Evolutionary conservation across 1,140 invertebrate genomes (phyloP), one percentile per base, ranked within the genome.

Genomic region (Cydia splendana): DNA sequence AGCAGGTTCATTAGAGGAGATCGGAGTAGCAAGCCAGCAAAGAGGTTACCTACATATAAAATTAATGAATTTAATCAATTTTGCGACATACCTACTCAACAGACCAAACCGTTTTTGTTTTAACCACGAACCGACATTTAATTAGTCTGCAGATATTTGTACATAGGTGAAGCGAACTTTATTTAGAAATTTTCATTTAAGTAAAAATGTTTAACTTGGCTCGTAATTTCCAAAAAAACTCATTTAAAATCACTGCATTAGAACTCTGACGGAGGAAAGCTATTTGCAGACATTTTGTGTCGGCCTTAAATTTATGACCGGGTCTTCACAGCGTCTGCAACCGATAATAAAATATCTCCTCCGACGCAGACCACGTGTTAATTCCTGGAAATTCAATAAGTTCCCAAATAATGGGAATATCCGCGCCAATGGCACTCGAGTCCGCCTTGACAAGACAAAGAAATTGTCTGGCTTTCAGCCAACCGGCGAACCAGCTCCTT

Each of bases 391-490:
- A 77, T 77, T 77, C 67, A 71, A 77, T 77, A 77, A 77, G 76
- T 71, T 53, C 51, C 65, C 69, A 78, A 84, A 83, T 88, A 88
- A 87, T 84, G 79, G 81, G 83, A 84, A 85, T 84, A 88, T 84
- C 82, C 81, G 81, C 85, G 83, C 82, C 82, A 79, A 88, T 82
- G 84, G 84, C 80, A 88, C 81, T 87, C 82, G 81, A 85, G 85
- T 80, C 77, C 76, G 82, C 75, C 82, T 85, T 87, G 86, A 87
- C 87, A 87, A 91, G 89, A 88, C 88, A 87, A 89, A 91, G 88
- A 88, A 89, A 87, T 89, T 81, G 86, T 84, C 79, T 92, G 91
- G 91, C 88, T 75, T 78, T 20, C 74, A 75, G 91, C 91, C 91
- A 92, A 80, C 57, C 18, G 57, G 51, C 51, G n/a, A 18, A 74